Conservation (phyloP, 2,797 vertebrate species). For the Pseudochirops corinnae region DNA sequence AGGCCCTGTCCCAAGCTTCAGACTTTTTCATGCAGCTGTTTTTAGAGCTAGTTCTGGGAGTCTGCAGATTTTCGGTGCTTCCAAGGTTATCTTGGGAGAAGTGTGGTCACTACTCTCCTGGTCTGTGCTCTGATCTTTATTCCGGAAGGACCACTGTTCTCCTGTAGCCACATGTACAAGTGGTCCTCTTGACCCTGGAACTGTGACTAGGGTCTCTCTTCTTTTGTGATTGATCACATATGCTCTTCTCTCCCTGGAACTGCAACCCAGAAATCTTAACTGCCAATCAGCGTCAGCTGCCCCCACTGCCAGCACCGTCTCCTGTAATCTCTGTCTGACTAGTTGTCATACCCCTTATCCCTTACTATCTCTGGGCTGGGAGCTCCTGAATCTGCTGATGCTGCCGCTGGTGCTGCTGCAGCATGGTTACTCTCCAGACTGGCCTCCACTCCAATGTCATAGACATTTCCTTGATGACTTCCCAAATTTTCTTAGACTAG, state of each 20-base stretch:
- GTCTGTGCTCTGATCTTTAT: background rate
- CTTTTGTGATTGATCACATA: background rate
- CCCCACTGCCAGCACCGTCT: background rate
- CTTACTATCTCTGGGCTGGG: background rate
- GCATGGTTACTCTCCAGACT: background rate
- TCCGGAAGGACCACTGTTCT: background rate
- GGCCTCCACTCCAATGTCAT: background rate
- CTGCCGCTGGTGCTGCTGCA: background rate
- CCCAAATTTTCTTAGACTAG: background rate
- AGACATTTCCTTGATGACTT: background rate
- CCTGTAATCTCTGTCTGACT: background rate
- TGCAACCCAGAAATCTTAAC: background rate
- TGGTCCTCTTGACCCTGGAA: background rate
- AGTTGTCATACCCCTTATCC: background rate
- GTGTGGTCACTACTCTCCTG: background rate
- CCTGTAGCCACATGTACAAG: background rate
- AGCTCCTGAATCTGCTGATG: background rate
- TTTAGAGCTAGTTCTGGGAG: background rate
- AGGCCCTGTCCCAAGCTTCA: background rate
- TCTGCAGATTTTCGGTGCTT: background rate
- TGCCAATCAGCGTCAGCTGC: background rate
- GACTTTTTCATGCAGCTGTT: background rate
- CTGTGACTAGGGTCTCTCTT: background rate
- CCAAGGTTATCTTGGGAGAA: background rate
- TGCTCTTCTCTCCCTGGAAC: background rate